phyloP scores from a whole-genome alignment of 2,113 vertebrate genomes.

The Mungos mungo region DNA sequence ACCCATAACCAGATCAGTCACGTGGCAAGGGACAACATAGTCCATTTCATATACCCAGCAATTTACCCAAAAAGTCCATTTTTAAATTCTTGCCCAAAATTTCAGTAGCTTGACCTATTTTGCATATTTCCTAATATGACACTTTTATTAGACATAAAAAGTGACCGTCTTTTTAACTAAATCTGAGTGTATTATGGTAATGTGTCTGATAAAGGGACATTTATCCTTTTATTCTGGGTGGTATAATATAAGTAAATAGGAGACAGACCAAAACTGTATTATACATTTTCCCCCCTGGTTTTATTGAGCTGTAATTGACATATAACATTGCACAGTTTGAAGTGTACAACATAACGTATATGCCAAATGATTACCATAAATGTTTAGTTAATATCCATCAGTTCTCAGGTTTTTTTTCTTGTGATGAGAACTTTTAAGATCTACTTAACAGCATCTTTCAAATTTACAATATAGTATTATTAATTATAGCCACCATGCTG shows the following conservation, averaged over 20 bases:
- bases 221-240: not conserved
- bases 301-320: not conserved
- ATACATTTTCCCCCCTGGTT: not conserved
- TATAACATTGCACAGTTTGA: not conserved
- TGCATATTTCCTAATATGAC: not conserved
- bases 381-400: too few species aligned
- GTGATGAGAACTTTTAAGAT: not conserved
- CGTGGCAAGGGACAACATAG: not conserved
- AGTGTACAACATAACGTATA: not conserved
- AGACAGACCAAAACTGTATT: not conserved
- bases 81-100: conserved; percentile 5
- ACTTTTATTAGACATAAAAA: too few species aligned
- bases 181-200: not conserved
- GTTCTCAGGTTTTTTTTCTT: not conserved
- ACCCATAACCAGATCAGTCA: not conserved
- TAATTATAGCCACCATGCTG: not conserved
- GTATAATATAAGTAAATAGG: not conserved
- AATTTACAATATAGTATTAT: not conserved
- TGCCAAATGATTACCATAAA: too few species aligned
- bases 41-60: not conserved
- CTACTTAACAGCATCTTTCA: not conserved
- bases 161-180: not conserved
- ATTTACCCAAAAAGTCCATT: not conserved
- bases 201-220: not conserved
- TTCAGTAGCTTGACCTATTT: not conserved